Percentiles rank a stretch among this genome's conserved stretches.
Evolutionary conservation across 2,797 vertebrate genomes (phyloP).

Genomic region (Semaprochilodus insignis): DNA sequence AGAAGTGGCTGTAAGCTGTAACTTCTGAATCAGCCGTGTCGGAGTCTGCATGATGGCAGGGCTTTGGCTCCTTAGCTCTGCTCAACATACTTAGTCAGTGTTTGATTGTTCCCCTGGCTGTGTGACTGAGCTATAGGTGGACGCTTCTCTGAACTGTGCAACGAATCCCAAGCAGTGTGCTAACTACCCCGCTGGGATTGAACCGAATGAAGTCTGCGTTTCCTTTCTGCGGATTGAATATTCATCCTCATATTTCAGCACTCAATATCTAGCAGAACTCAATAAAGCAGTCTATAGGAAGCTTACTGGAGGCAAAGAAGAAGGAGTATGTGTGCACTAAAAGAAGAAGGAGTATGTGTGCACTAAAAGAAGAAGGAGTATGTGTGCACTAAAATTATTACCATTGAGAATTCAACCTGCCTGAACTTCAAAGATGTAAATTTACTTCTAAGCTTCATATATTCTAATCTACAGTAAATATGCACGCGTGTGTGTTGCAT

Average conservation of each 20-base stretch:
- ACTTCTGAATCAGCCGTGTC: constrained; percentile 25
- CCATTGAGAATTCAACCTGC: neutral
- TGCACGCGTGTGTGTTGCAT: no score
- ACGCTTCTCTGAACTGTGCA: constrained; percentile 25
- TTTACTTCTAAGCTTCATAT: no score
- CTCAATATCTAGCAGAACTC: constrained; percentile 41
- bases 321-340: no score
- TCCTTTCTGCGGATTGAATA: constrained; percentile 36
- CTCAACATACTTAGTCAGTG: constrained; percentile 41
- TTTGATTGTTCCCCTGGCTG: constrained; percentile 39
- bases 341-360: no score
- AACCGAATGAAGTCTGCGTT: constrained; percentile 13
- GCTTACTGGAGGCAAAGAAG: constrained; percentile 10
- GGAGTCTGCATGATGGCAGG: constrained; percentile 1
- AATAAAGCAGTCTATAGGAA: constrained; percentile 44
- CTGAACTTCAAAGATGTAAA: neutral
- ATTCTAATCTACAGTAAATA: no score
- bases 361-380: no score
- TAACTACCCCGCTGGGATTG: constrained; percentile 2
- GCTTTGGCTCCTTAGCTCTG: constrained; percentile 37
- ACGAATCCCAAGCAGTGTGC: constrained; percentile 43
- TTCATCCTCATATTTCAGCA: constrained; percentile 40
- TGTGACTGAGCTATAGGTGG: constrained; percentile 2
- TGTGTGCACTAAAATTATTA: neutral
- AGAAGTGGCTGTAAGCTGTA: constrained; percentile 39